Base-by-base conservation (phyloP, 2,797 vertebrate species). In the Xiphorhynchus erythropygius region DNA sequence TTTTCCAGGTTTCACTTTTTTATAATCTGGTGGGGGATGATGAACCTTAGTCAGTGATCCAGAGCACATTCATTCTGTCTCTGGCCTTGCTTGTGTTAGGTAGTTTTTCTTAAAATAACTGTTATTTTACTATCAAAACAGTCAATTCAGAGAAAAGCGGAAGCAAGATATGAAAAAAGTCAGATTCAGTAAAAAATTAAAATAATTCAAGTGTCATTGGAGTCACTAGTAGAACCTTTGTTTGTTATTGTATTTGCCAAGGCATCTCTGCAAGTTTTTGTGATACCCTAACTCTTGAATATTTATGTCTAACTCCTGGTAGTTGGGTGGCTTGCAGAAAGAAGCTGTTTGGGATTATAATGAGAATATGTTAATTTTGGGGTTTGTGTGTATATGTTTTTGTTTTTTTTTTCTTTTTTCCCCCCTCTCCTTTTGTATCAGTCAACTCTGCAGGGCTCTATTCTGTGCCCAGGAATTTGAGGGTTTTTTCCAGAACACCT, bases 41-140 rank as follows among this genome's bases (percentile, higher is more conserved):
- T 67, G 68, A 63, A 53, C 63, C 35, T 44, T 59, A 49, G 60
- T 57, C 15, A 7, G n/a, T 77, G 63, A 69, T 64, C 11, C 60
- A 82, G 25, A 63, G 28, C 11, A 23, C 18, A 37, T 74, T 74
- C 33, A 11, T 64, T 79, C 50, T 89, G 9, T 73, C 35, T 90
- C 44, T 82, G 37, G 21, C 28, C 30, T 83, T 87, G 44, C 15
- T 84, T 75, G 11, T 67, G 7, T 84, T 71, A 64, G 33, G 19
- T 73, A 39, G 5, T 35, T 91, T 94, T 57, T 62, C 41, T 70
- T 63, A 73, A 90, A 87, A 82, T 18, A 84, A 91, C 70, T 82
- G 25, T 15, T 67, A 23, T 46, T 84, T 78, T 94, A 11, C 21
- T 62, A 9, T 62, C 28, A 56, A 84, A 78, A 64, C 9, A 62